Evolutionary conservation across 2,797 vertebrate species (phyloP).

Genomic region (Valencia hispanica): DNA sequence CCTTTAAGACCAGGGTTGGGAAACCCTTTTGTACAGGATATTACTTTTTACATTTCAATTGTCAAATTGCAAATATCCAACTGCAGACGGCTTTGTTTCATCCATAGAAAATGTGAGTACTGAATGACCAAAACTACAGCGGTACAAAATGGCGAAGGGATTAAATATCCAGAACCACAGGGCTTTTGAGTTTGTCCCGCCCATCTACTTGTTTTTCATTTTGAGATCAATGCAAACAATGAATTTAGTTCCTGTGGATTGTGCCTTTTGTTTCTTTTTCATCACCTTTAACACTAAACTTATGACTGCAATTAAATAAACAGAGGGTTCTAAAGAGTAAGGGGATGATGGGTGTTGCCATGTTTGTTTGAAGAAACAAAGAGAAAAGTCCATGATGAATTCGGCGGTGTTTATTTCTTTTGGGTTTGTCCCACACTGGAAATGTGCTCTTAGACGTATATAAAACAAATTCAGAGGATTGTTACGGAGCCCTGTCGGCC

Average conservation of each 20-base stretch:
- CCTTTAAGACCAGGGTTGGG: too few relatives aligned
- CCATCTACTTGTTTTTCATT: neutral
- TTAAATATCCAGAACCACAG: neutral
- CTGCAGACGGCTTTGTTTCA: neutral
- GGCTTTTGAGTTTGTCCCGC: neutral
- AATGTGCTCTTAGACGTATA: constrained; percentile 3
- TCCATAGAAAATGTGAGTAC: neutral
- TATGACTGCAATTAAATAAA: constrained; percentile 21
- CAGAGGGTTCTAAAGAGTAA: neutral
- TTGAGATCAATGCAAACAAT: neutral
- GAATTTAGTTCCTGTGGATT: neutral
- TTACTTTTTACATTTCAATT: neutral
- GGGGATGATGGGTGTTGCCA: neutral
- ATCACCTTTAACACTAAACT: constrained; percentile 4
- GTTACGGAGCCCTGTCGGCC: neutral
- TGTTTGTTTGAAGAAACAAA: constrained; percentile 26
- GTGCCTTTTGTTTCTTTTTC: neutral
- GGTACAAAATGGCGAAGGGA: neutral
- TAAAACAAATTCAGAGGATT: constrained; percentile 8
- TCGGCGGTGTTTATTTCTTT: constrained; percentile 35
- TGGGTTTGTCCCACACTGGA: constrained; percentile 13
- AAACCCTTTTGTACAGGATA: too few relatives aligned
- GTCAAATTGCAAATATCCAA: neutral
- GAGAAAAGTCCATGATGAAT: constrained; percentile 24
- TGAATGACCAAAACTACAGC: neutral